Evolutionary conservation across 2,888 invertebrate genomes (phyloP), one percentile per base, ranked within the genome.

Genomic region (Hypomecis punctinalis): DNA sequence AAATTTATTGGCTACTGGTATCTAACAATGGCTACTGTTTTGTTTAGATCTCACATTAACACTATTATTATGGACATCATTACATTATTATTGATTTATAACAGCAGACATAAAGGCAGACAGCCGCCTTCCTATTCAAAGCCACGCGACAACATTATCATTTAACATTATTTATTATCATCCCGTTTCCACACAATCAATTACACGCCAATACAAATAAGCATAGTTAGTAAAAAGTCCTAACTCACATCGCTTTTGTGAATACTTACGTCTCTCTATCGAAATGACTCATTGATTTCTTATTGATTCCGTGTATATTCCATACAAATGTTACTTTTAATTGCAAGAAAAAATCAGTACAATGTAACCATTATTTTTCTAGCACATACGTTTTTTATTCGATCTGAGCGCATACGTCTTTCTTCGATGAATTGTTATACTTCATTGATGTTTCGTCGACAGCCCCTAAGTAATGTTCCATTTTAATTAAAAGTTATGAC

Each of bases 401-500:
- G n/a, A n/a, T n/a, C n/a, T n/a, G n/a, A n/a, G n/a, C n/a, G n/a
- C n/a, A n/a, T 56, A 65, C 13, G 55, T 43, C 11, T 37, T 52
- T 23, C 23, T 54, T 39, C 39, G 35, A 5, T 47, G 10, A 6
- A 45, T 43, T 58, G 52, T 63, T 48, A 45, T 35, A 1, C 33
- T 51, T 33, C 54, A 51, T 53, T 56, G 39, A 49, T 61, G 47
- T 65, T 82, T 82, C 78, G 79, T 82, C 80, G 80, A 76, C 80
- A 76, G 81, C 83, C 84, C 82, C 75, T 76, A 76, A 81, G 82
- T 84, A 89, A 88, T 84, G 88, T 82, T 81, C 86, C 82, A 79
- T 86, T 89, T 88, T 88, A 91, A 93, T 93, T 90, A 90, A 91
- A 91, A 91, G 80, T 88, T 90, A 90, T 91, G 91, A 91, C 88